Evolutionary conservation across 2,113 vertebrate genomes (phyloP).

Genomic region (Thomomys bottae): DNA sequence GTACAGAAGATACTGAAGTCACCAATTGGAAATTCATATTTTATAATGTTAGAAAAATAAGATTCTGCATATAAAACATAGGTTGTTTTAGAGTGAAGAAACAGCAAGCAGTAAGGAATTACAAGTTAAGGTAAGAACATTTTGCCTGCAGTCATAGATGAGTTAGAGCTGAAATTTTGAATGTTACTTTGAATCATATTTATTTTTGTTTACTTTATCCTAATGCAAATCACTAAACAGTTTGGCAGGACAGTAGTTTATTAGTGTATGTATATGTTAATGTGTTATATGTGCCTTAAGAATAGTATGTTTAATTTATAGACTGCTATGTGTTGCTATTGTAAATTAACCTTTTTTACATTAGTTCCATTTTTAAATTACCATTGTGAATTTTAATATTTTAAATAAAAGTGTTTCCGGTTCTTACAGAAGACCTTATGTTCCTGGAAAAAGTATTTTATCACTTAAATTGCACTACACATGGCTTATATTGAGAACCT

Average conservation of each 20-base stretch:
- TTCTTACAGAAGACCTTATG: constrained; percentile 29
- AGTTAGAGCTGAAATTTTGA: constrained; percentile 49
- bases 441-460: constrained; percentile 63
- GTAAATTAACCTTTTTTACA: constrained; percentile 22
- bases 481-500: constrained; percentile 73
- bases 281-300: constrained; percentile 18
- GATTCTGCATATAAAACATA: constrained; percentile 58
- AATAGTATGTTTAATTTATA: constrained; percentile 43
- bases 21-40: constrained; percentile 58
- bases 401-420: constrained; percentile 51
- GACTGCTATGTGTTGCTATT: constrained; percentile 19
- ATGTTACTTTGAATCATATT: constrained; percentile 20
- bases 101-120: constrained; percentile 52
- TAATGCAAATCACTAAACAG: neutral
- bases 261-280: neutral
- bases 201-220: neutral
- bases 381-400: constrained; percentile 33
- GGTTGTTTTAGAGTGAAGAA: constrained; percentile 51
- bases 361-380: constrained; percentile 24
- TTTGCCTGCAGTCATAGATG: constrained; percentile 46
- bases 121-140: constrained; percentile 72
- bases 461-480: constrained; percentile 57
- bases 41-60: constrained; percentile 47
- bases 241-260: constrained; percentile 32
- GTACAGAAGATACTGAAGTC: constrained; percentile 54